Conservation (phyloP, 1,140 invertebrate genomes). For the Trypoxylus dichotomus region DNA sequence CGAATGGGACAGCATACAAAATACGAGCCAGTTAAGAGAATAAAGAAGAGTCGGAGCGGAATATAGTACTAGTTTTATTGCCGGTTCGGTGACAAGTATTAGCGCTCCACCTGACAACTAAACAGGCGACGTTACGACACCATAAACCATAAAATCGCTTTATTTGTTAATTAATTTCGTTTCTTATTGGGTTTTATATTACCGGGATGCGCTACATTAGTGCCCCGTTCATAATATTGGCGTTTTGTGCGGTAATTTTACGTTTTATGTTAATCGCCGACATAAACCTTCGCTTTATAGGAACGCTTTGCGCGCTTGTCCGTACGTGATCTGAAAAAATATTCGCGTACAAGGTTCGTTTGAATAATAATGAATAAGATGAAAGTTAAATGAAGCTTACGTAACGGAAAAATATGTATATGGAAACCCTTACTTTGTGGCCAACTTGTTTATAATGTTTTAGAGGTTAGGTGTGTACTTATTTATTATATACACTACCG, state of each 20-base stretch:
- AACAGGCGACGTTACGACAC: slow-evolving; percentile 38
- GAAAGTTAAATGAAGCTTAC: background rate
- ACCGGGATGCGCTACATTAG: background rate
- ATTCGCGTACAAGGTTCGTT: background rate
- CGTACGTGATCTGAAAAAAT: background rate
- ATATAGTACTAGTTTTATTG: slow-evolving; percentile 49
- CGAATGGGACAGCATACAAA: slow-evolving; percentile 47
- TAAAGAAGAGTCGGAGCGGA: slow-evolving; percentile 47
- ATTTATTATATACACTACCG: too few relatives aligned
- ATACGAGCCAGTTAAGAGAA: slow-evolving; percentile 52
- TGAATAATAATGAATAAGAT: background rate
- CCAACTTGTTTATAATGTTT: too few relatives aligned
- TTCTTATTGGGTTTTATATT: slow-evolving; percentile 42
- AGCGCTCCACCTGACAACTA: slow-evolving; percentile 46
- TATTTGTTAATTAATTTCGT: slow-evolving; percentile 51
- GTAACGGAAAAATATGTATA: too few relatives aligned
- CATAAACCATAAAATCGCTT: slow-evolving; percentile 49
- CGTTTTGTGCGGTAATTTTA: slow-evolving; percentile 21
- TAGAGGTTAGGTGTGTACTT: too few relatives aligned
- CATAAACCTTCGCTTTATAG: background rate
- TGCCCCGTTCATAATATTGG: background rate
- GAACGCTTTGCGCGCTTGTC: background rate
- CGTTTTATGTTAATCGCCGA: background rate
- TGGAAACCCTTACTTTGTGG: too few relatives aligned
- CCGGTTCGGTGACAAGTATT: slow-evolving; percentile 48